Percentiles rank a stretch among this genome's conserved stretches.
Conservation (phyloP, 1,140 invertebrate genomes). For the Ips nitidus region DNA sequence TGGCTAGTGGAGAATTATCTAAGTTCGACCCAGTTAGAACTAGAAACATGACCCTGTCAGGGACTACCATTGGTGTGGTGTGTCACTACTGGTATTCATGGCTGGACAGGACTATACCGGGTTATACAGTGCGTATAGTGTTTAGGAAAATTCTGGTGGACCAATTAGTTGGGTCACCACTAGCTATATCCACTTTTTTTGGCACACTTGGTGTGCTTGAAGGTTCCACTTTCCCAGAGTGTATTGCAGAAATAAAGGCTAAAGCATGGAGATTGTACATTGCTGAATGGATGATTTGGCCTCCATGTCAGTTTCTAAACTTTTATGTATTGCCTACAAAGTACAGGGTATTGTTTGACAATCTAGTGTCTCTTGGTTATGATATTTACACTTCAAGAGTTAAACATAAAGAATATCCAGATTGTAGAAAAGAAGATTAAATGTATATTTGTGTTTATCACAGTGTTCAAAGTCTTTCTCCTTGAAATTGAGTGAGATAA, state of each 20-base stretch:
- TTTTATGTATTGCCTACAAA: slow-evolving; percentile 84
- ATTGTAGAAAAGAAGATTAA: neutral
- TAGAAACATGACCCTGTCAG: slow-evolving; percentile 76
- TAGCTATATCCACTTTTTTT: slow-evolving; percentile 82
- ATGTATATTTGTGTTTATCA: slow-evolving; percentile 9
- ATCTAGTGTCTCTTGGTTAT: slow-evolving; percentile 85
- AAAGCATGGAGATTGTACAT: slow-evolving; percentile 80
- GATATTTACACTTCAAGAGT: slow-evolving; percentile 91
- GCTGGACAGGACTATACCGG: slow-evolving; percentile 70
- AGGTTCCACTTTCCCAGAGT: slow-evolving; percentile 61
- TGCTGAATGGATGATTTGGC: slow-evolving; percentile 84
- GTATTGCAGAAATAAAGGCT: slow-evolving; percentile 70
- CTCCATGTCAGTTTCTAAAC: slow-evolving; percentile 81
- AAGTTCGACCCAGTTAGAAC: slow-evolving; percentile 70
- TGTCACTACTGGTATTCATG: slow-evolving; percentile 84
- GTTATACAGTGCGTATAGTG: slow-evolving; percentile 68
- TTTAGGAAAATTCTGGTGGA: slow-evolving; percentile 85
- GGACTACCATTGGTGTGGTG: slow-evolving; percentile 75
- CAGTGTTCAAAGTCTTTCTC: neutral
- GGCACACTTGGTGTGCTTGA: slow-evolving; percentile 74
- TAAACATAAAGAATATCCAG: slow-evolving; percentile 59
- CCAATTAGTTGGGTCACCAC: slow-evolving; percentile 84
- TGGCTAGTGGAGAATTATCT: slow-evolving; percentile 63
- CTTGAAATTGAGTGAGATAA: no score
- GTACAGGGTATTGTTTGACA: slow-evolving; percentile 89